phyloP scores from a whole-genome alignment of 1,140 invertebrate genomes.

The Aporrectodea caliginosa region DNA sequence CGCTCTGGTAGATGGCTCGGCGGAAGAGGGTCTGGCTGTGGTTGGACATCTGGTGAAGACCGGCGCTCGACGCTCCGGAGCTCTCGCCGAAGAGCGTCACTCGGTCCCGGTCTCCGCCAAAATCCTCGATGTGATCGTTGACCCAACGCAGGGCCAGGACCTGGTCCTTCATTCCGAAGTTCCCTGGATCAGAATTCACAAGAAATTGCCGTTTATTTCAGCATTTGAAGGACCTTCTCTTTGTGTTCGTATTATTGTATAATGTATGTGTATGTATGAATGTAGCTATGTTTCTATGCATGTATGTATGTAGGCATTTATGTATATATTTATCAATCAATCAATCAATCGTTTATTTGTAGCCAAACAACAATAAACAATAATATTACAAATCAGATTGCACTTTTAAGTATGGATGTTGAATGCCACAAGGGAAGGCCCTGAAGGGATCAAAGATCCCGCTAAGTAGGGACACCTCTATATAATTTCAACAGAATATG shows the following conservation, averaged over 20 bases:
- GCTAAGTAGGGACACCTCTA: no score
- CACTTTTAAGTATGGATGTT: no score
- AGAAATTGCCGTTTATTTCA: not conserved
- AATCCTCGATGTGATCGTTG: conserved; percentile 48
- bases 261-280: no score
- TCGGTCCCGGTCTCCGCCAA: conserved; percentile 43
- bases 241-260: not conserved
- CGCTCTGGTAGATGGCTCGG: conserved; percentile 63
- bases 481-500: no score
- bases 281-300: no score
- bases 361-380: no score
- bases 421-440: no score
- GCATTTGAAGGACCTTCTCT: not conserved
- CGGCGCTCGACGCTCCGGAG: conserved; percentile 84
- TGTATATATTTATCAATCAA: no score
- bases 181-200: conserved; percentile 51
- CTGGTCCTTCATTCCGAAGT: conserved; percentile 67
- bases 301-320: no score
- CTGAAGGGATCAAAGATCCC: no score
- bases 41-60: conserved; percentile 80
- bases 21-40: conserved; percentile 75
- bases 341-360: no score
- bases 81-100: conserved; percentile 64
- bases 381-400: no score
- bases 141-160: conserved; percentile 62